Evolutionary conservation across 2,113 vertebrate genomes (phyloP).

Genomic region (Gila orcuttii): DNA sequence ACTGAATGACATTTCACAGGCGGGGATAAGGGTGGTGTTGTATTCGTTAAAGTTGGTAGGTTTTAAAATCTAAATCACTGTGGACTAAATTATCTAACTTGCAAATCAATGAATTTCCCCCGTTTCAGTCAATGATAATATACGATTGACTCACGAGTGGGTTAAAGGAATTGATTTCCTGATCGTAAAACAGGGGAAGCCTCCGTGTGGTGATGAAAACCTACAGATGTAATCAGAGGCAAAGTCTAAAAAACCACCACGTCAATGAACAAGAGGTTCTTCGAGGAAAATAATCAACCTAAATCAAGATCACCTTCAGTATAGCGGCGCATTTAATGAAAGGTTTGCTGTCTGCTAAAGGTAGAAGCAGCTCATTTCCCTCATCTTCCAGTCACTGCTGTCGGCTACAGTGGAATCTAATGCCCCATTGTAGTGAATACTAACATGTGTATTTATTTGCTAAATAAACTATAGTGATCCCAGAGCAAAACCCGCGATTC

Average conservation of each 20-base stretch:
- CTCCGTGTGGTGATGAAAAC: not conserved
- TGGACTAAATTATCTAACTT: not conserved
- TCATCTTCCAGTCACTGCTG: not conserved
- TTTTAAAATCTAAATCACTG: not conserved
- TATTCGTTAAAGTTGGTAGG: not conserved
- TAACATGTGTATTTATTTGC: not conserved
- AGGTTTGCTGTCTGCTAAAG: not conserved
- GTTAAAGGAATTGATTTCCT: not conserved
- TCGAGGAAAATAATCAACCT: not conserved
- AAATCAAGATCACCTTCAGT: not conserved
- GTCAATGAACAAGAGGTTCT: not conserved
- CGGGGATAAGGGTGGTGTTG: not conserved
- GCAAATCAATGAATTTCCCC: not conserved
- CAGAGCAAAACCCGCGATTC: not conserved
- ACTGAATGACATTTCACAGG: not conserved
- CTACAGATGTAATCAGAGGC: not conserved
- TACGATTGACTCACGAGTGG: not conserved
- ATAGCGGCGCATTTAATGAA: not conserved
- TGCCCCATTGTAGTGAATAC: too few species aligned
- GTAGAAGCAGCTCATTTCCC: not conserved
- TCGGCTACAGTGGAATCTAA: not conserved
- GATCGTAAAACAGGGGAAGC: not conserved
- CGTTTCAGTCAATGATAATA: not conserved
- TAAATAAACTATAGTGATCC: not conserved
- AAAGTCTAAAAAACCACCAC: conserved; percentile 9